A percentile compares a stretch with the other conserved stretches of the same genome.
Evolutionary conservation across 30 jellyfish, hydroid and myxozoan genomes (phyloP).

Genomic region (Aurelia sp.): DNA sequence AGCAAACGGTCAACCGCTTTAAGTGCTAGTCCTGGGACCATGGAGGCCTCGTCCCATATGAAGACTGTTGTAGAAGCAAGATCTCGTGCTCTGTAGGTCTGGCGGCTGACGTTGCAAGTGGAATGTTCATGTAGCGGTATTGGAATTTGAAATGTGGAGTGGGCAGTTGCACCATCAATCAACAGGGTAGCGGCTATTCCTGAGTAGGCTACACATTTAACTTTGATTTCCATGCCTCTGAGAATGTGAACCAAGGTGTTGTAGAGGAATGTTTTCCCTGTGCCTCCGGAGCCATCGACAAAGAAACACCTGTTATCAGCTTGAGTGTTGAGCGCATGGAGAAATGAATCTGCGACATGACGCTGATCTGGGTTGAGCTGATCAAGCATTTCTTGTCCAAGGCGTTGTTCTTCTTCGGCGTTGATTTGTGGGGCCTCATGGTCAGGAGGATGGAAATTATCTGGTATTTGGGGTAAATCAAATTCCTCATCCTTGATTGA

Average conservation of each 20-base stretch:
- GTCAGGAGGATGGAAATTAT: slow-evolving; percentile 13
- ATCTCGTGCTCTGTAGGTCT: slow-evolving; percentile 30
- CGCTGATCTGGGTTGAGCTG: slow-evolving; percentile 37
- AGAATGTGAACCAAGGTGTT: slow-evolving; percentile 14
- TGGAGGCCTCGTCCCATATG: slow-evolving; percentile 52
- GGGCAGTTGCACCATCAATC: slow-evolving; percentile 55
- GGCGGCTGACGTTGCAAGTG: slow-evolving; percentile 16
- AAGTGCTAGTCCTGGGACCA: slow-evolving; percentile 47
- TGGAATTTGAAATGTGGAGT: slow-evolving; percentile 25
- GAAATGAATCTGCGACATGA: slow-evolving; percentile 13
- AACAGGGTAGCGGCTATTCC: slow-evolving; percentile 46
- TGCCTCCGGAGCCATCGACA: slow-evolving; percentile 49
- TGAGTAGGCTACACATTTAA: slow-evolving; percentile 30
- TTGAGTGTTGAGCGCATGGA: slow-evolving; percentile 19
- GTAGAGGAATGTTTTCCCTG: slow-evolving; percentile 65
- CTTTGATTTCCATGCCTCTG: neutral
- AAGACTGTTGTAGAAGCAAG: slow-evolving; percentile 15
- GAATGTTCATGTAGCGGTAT: slow-evolving; percentile 30
- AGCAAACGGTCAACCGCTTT: slow-evolving; percentile 43
- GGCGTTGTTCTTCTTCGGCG: slow-evolving; percentile 4
- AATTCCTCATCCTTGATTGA: slow-evolving; percentile 46
- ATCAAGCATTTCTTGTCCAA: slow-evolving; percentile 22
- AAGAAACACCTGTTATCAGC: slow-evolving; percentile 4
- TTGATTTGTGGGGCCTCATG: neutral
- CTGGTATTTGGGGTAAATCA: slow-evolving; percentile 49